A percentile compares a stretch with the other conserved stretches of the same genome.
These are phyloP conservation scores for Orbicella faveolata DNA, from an alignment of 64 coral and sea anemone genomes.

Conservation along the genomic window DNA sequence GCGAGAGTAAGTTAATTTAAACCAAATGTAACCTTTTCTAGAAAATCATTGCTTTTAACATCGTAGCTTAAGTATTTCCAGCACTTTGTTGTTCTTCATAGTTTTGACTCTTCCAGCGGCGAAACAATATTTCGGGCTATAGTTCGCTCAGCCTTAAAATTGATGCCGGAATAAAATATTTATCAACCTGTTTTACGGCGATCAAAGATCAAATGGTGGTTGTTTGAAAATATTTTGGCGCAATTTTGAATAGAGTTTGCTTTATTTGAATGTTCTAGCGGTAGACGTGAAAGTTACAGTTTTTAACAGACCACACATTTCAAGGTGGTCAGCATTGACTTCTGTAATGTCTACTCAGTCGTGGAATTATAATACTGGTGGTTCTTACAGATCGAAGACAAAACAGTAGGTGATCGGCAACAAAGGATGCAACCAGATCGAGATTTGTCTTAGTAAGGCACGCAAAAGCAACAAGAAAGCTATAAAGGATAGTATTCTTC, in stretches of 20 bases:
- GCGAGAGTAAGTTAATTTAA: constrained; percentile 59
- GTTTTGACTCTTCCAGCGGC: constrained; percentile 4
- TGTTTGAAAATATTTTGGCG: neutral
- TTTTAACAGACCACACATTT: neutral
- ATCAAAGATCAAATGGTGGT: neutral
- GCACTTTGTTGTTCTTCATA: neutral
- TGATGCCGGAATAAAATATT: constrained; percentile 13
- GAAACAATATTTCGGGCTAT: neutral
- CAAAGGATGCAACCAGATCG: neutral
- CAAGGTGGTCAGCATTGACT: neutral
- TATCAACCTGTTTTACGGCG: neutral
- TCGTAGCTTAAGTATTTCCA: neutral
- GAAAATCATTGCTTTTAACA: neutral
- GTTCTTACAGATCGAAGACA: constrained; percentile 1
- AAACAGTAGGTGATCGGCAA: neutral
- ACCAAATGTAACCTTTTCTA: constrained; percentile 6
- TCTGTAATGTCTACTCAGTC: neutral
- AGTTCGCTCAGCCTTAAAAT: constrained; percentile 5
- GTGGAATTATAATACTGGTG: neutral
- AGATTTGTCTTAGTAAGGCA: neutral
- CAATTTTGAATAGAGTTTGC: no score
- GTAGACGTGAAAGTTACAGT: neutral
- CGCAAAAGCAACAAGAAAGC: neutral
- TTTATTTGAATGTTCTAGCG: neutral
- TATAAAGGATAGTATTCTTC: no score